Evolutionary conservation across 1,140 invertebrate genomes (phyloP).

Genomic region (Leguminivora glycinivorella): DNA sequence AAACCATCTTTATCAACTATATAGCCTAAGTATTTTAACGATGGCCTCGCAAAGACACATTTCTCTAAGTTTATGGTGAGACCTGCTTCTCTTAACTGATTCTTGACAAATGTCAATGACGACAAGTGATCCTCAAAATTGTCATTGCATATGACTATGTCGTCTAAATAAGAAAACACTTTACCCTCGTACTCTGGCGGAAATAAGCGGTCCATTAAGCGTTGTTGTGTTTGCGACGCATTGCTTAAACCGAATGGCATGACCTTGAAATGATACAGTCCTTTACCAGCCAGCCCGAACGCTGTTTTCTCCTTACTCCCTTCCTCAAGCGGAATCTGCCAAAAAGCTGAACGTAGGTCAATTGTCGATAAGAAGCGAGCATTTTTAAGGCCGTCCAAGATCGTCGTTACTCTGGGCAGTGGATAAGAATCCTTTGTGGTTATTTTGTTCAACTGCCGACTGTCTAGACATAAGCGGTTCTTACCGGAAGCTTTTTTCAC

Average conservation of each 20-base stretch:
- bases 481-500: slow-evolving; percentile 17
- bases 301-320: slow-evolving; percentile 37
- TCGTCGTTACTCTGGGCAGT: slow-evolving; percentile 38
- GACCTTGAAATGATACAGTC: slow-evolving; percentile 39
- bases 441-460: slow-evolving; percentile 39
- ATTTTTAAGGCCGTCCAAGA: slow-evolving; percentile 37
- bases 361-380: slow-evolving; percentile 42
- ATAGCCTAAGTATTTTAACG: neutral
- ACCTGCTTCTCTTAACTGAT: slow-evolving; percentile 31
- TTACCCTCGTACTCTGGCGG: slow-evolving; percentile 32
- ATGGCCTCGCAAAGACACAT: neutral
- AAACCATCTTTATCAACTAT: neutral
- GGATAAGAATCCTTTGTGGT: slow-evolving; percentile 39
- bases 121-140: slow-evolving; percentile 41
- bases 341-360: slow-evolving; percentile 48
- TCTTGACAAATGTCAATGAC: slow-evolving; percentile 36
- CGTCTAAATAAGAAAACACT: slow-evolving; percentile 41
- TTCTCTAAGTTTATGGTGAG: slow-evolving; percentile 39
- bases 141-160: slow-evolving; percentile 41
- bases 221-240: slow-evolving; percentile 7
- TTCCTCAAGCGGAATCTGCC: slow-evolving; percentile 45
- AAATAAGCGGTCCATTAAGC: slow-evolving; percentile 40
- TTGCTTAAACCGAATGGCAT: slow-evolving; percentile 43
- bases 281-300: slow-evolving; percentile 38
- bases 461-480: slow-evolving; percentile 35